Evolutionary conservation across 2,797 vertebrate species (phyloP), one percentile per base, ranked within the genome.

Genomic region (Xiphophorus birchmanni): DNA sequence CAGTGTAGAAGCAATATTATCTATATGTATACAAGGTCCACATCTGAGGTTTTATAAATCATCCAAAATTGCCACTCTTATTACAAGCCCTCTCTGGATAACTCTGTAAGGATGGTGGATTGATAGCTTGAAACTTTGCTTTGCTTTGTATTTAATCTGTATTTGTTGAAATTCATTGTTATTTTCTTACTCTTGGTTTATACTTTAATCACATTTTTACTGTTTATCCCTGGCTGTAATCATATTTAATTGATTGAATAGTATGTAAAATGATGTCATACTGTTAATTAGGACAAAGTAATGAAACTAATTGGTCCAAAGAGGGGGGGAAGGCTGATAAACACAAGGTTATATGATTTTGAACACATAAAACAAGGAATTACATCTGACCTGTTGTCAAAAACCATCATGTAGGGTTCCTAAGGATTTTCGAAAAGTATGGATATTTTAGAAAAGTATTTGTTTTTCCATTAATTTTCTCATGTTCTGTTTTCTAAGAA

Each of bases 1-100:
- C 90, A 90, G 93, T 91, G 93, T 93, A 81, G 94, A 92, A 96
- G 95, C 95, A 96, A 96, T 96, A 96, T 89, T 90, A 89, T 89
- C 77, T 88, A 91, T 91, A 78, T 47, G 63, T 92, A 88, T 81
- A 86, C 69, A 90, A 79, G 78, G 84, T 93, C 81, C 90, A 92
- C 86, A 91, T 86, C 74, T 74, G 79, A 71, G 75, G 58, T 86
- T 90, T 86, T 79, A 82, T 82, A 84, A 86, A 81, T 83, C 82
- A 75, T 76, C 2, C 7, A 60, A 75, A 63, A 54, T 32, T 74
- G 82, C 23, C 11, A 65, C 10, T 77, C 17, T 65, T 77, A 84
- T 85, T 82, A 82, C n/a, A 26, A 76, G 85, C 52, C 26, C 50
- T 35, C 50, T 50, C 60, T 85, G 78, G 65, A 52, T 58, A 52